phyloP scores from a whole-genome alignment of 2,113 vertebrate genomes.

The Cavia porcellus region DNA sequence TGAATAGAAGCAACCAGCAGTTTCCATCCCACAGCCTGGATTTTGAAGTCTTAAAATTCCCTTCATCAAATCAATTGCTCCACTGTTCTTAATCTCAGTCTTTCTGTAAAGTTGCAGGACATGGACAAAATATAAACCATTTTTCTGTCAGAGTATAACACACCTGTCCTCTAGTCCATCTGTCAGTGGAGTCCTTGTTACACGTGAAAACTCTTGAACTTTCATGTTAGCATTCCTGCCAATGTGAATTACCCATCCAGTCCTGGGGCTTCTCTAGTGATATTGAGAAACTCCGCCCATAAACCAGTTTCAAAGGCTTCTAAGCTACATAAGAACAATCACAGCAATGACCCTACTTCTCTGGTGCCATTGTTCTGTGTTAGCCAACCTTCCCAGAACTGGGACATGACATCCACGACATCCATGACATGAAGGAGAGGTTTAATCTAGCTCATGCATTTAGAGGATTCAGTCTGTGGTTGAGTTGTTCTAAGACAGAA shows the following conservation, averaged over 20 bases:
- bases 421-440: neutral
- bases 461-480: neutral
- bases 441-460: neutral
- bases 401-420: neutral
- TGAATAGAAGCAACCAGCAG: neutral
- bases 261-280: neutral
- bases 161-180: neutral
- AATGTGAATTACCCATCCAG: neutral
- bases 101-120: neutral
- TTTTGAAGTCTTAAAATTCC: neutral
- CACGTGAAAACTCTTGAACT: neutral
- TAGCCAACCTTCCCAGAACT: neutral
- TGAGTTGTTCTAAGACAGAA: neutral
- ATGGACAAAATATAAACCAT: neutral
- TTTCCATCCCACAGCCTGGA: neutral
- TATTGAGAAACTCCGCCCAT: neutral
- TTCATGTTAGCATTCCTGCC: neutral
- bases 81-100: neutral
- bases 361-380: neutral
- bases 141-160: neutral
- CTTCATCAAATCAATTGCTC: neutral
- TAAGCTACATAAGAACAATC: neutral
- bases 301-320: neutral
- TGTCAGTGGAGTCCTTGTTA: neutral
- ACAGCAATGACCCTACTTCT: neutral